Evolutionary conservation across 2,888 invertebrate genomes (phyloP), one percentile per base, ranked within the genome.

Genomic region (Trissolcus brochymenae): DNA sequence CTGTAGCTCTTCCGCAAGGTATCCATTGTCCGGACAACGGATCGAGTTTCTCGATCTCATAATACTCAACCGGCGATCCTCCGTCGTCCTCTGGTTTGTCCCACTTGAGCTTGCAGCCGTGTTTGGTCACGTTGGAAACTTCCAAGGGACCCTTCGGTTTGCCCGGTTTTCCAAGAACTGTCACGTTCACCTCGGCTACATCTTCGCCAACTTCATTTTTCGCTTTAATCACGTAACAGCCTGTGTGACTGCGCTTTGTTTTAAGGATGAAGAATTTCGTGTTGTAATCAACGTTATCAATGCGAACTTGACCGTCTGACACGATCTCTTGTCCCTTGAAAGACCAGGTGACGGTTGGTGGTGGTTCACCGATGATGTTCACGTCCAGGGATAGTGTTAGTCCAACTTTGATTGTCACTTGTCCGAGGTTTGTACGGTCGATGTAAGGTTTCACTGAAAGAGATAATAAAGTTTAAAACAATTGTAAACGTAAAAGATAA

Each of bases 11-110:
- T 17, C 95, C 97, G 85, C 96, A 97, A 7, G 97, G 95, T 62
- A 97, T 92, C 99, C 98, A 99, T 90, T 95, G 93, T 77, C 96
- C 96, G 54, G 96, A 96, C 62, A 95, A 92, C 14, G 96, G 96
- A 90, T 98, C 98, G 53, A 97, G 92, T 87, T 97, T 98, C 90
- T 99, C 99, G 84, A 99, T 96, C 91, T 96, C 95, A 87, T 98
- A 98, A 87, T 97, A 96, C 78, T 98, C 96, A 82, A 99, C 93
- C 50, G 97, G 98, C 40, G 94, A 90, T 21, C 99, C 99, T 68
- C 99, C 99, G 85, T 99, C 98, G 87, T 99, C 98, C 82, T 96
- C 95, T 0, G 97, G 98, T 86, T 96, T 96, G 88, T 97, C 93
- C 98, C 98, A 98, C 76, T 95, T 93, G 4, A 98, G 91, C 78